Evolutionary conservation across 2,113 vertebrate genomes (phyloP), one percentile per base, ranked within the genome.

Genomic region (Thinocorus orbignyianus): DNA sequence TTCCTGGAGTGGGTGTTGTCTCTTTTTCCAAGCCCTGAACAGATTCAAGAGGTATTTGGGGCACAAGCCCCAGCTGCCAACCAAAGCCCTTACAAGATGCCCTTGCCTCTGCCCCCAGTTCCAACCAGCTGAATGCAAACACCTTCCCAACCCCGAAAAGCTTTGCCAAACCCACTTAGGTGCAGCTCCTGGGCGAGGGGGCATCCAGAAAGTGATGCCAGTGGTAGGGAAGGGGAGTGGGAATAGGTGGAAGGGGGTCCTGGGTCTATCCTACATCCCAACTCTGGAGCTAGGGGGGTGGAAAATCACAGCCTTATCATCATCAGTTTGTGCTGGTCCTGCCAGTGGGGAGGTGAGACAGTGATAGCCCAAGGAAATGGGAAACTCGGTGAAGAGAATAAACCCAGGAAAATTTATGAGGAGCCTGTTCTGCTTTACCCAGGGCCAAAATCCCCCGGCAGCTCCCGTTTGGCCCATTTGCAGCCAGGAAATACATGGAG

Each of bases 1-100:
- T 71, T n/a, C 52, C 37, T 1, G 0, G 11, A 58, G 41, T 6
- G 15, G 20, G 4, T 30, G 16, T 26, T 1, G 0, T 37, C 83
- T 64, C 1, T 88, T 68, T 83, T 82, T 61, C 66, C 66, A 86
- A n/a, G 42, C 28, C 23, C 52, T 37, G 26, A 33, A 42, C 17
- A 70, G 52, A 69, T 54, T 0, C n/a, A 19, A 24, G 69, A 61
- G 13, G 30, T 28, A 62, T 88, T 74, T 72, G 26, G 62, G 54
- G 26, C 49, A 55, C 9, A 26, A 90, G 14, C 4, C 33, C n/a
- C 8, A 1, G 23, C 69, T 51, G 18, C 15, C 62, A 57, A 33
- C 17, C 22, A 42, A 60, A 37, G 17, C 0, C 1, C 46, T 74
- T 22, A 14, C 28, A 35, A 30, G 25, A 11, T 17, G 30, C 22